Evolutionary conservation across 2,888 invertebrate species (phyloP).

Genomic region (Lacanobia oleracea): DNA sequence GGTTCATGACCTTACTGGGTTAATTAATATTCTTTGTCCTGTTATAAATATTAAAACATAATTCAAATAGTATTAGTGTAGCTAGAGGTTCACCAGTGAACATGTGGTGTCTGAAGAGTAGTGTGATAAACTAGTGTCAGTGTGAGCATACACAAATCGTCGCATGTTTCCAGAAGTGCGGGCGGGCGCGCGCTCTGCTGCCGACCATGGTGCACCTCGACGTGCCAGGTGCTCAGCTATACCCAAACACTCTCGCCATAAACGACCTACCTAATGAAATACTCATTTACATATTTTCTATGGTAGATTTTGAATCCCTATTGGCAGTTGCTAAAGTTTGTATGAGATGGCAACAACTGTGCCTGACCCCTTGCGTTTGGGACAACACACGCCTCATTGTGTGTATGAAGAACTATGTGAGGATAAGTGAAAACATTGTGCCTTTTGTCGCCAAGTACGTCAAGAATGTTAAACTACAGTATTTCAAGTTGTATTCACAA

Average conservation of each 20-base stretch:
- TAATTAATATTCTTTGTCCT: constrained; percentile 73
- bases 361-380: constrained; percentile 88
- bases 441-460: constrained; percentile 89
- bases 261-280: constrained; percentile 90
- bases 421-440: constrained; percentile 88
- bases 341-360: constrained; percentile 87
- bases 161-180: constrained; percentile 78
- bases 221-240: constrained; percentile 81
- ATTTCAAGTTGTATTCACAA: constrained; percentile 89
- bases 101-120: constrained; percentile 44
- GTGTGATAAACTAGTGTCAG: constrained; percentile 38
- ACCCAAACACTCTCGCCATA: constrained; percentile 80
- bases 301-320: constrained; percentile 89
- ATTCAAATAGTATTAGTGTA: constrained; percentile 41
- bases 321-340: constrained; percentile 87
- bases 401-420: constrained; percentile 89
- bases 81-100: constrained; percentile 25
- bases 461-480: constrained; percentile 89
- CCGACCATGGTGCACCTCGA: constrained; percentile 87
- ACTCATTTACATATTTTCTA: constrained; percentile 89
- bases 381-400: constrained; percentile 88
- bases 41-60: constrained; percentile 51
- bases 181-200: constrained; percentile 70
- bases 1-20: constrained; percentile 80
- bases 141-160: constrained; percentile 43